phyloP scores from a whole-genome alignment of 2,888 invertebrate species.

The Ectropis crepuscularia region DNA sequence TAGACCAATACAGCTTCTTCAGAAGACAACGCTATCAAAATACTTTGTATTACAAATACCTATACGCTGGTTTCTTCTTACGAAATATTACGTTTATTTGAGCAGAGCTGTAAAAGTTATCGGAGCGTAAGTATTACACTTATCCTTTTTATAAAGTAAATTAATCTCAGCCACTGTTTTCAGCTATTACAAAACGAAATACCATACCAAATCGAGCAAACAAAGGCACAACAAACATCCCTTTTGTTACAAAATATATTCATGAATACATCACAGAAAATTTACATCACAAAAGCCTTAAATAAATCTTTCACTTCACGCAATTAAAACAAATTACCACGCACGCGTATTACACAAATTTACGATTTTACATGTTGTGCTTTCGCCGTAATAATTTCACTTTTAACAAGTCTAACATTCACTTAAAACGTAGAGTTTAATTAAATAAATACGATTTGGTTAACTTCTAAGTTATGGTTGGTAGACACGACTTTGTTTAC shows the following conservation, averaged over 20 bases:
- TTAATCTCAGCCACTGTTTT: neutral
- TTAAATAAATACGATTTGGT: constrained; percentile 43
- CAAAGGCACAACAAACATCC: constrained; percentile 12
- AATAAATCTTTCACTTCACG: constrained; percentile 24
- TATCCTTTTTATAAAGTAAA: neutral
- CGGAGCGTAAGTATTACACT: no score
- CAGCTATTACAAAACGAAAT: constrained; percentile 2
- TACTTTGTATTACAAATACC: no score
- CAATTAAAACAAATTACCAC: constrained; percentile 29
- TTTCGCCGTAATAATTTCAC: constrained; percentile 60
- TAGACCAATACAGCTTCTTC: no score
- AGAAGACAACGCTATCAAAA: no score
- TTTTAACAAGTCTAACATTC: constrained; percentile 46
- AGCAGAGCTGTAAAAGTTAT: no score
- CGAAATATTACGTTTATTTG: no score
- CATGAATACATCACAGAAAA: constrained; percentile 17
- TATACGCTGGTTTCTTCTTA: no score
- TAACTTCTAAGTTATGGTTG: constrained; percentile 53
- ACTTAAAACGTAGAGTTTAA: constrained; percentile 42
- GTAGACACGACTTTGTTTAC: constrained; percentile 52
- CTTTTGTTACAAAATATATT: constrained; percentile 23
- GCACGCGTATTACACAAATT: constrained; percentile 25
- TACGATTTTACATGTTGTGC: constrained; percentile 41
- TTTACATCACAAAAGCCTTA: constrained; percentile 26
- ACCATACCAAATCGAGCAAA: constrained; percentile 6